Base-by-base conservation (phyloP, 2,113 vertebrate genomes). In the Engystomops pustulosus region DNA sequence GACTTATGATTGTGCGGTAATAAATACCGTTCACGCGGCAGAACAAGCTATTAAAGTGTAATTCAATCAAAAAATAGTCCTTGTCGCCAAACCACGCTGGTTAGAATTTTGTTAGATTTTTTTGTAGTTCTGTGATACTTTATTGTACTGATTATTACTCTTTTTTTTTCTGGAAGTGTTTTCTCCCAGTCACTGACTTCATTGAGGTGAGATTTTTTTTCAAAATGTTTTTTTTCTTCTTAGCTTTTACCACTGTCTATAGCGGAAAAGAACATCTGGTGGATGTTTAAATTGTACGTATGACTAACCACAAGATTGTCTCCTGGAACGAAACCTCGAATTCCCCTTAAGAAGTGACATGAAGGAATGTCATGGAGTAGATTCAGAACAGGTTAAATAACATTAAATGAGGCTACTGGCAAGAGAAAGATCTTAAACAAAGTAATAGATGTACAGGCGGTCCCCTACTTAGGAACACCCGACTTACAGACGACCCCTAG, bases 251-350 rank as follows among this genome's bases (percentile, higher is more conserved):
- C 87, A 85, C 85, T 86, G 89, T 87, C 88, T 87, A 71, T 88
- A 91, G 87, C 86, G 78, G 88, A 86, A 89, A 58, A 60, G 69
- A 90, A 89, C 90, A 91, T 88, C 89, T 92, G 88, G 86, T 89
- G 83, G 83, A 79, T 88, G 88, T 89, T 90, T 90, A 87, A 91
- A 90, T 86, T 86, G 87, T 71, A 81, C 87, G 86, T 80, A 84
- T 78, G 88, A 88, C 87, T 70, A 87, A 90, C 87, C 86, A 80
- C 86, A 87, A 84, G 86, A 87, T 62, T 32, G 47, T 87, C 36
- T 0, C 0, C 87, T 85, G 79, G 36, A 87, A 82, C 82, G 84
- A 87, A 90, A 69, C 68, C 79, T 81, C 87, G 23, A 47, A 87
- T 87, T 87, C 90, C 80, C 90, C 83, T 80, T 71, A 85, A 88